Evolutionary conservation across 2,797 vertebrate genomes (phyloP).

Genomic region (Momotus momota): DNA sequence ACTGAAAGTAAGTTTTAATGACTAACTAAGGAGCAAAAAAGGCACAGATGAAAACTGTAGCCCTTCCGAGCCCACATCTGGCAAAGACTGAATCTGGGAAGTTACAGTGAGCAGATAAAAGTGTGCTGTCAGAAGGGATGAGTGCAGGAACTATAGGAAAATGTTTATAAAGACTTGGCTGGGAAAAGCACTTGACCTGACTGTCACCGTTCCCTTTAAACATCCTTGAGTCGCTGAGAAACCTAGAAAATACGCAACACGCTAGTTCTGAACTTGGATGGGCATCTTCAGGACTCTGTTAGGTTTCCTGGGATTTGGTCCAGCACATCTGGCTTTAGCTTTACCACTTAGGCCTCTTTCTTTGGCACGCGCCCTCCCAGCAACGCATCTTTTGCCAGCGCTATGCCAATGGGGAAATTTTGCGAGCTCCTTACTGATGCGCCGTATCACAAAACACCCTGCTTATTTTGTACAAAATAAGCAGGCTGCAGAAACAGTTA

Average conservation of each 20-base stretch:
- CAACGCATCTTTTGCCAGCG: neutral
- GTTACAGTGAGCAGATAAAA: neutral
- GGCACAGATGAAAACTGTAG: neutral
- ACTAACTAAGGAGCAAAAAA: neutral
- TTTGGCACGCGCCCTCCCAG: neutral
- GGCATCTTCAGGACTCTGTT: neutral
- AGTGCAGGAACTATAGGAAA: neutral
- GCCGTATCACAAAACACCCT: fast-evolving
- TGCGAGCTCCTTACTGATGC: neutral
- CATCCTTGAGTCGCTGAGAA: neutral
- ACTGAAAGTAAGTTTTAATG: neutral
- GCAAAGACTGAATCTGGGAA: slow-evolving; percentile 15
- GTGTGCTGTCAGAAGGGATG: neutral
- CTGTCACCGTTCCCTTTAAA: neutral
- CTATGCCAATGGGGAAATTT: neutral
- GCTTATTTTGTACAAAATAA: neutral
- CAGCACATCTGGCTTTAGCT: neutral
- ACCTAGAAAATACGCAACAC: neutral
- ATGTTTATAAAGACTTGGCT: slow-evolving; percentile 16
- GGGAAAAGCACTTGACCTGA: neutral
- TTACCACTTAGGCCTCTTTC: neutral
- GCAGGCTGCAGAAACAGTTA: neutral
- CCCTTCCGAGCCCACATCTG: neutral
- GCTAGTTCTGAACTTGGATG: neutral
- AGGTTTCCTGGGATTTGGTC: neutral